These are phyloP conservation scores for Patagioenas fasciata DNA, from an alignment of 2,113 vertebrate species.

Conservation along the genomic window DNA sequence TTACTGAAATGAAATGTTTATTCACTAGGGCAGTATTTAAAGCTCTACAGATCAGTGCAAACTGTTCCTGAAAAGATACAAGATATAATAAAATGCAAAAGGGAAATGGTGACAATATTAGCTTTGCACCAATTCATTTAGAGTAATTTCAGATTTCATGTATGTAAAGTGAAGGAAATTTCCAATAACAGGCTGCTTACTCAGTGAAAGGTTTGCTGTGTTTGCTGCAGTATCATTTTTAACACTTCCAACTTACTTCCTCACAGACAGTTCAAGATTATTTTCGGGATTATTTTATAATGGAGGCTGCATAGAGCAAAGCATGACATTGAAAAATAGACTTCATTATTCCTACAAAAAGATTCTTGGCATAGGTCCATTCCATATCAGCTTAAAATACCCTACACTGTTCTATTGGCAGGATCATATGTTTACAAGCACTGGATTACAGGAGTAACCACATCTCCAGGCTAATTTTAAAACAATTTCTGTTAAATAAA, in stretches of 20 bases:
- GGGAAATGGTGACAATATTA: constrained; percentile 21
- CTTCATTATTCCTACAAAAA: constrained; percentile 52
- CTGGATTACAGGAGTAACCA: constrained; percentile 48
- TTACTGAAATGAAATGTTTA: constrained; percentile 61
- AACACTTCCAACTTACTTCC: neutral
- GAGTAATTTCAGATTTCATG: constrained; percentile 6
- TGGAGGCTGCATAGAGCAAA: neutral
- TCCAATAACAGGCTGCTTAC: neutral
- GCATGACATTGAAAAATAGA: constrained; percentile 55
- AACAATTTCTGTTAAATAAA: constrained; percentile 52
- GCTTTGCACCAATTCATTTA: constrained; percentile 15
- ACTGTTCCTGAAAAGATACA: constrained; percentile 53
- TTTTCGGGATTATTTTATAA: constrained; percentile 48
- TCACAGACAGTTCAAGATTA: neutral
- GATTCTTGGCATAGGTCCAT: constrained; percentile 22
- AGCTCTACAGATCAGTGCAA: constrained; percentile 53
- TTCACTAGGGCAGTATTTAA: constrained; percentile 52
- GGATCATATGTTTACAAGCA: constrained; percentile 45
- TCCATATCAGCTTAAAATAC: constrained; percentile 54
- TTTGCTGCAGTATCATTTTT: neutral
- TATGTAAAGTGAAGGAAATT: neutral
- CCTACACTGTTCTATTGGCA: neutral
- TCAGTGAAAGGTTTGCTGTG: neutral
- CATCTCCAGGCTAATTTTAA: constrained; percentile 60
- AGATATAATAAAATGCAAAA: neutral